These are phyloP conservation scores for Enoplosus armatus DNA, from an alignment of 2,797 vertebrate species.

Conservation along the genomic window DNA sequence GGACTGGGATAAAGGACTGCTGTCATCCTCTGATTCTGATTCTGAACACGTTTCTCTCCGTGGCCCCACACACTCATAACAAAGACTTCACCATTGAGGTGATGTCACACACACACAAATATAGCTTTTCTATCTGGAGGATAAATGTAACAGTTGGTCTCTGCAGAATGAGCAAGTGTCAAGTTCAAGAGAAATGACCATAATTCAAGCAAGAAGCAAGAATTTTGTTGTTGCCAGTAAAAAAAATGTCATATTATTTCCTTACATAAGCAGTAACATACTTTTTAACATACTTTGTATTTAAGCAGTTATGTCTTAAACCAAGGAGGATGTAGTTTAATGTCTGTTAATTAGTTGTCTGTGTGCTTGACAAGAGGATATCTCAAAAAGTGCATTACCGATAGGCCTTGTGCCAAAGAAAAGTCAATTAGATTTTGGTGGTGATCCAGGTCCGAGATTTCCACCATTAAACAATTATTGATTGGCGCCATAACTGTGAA, in stretches of 20 bases:
- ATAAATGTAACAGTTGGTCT: not conserved
- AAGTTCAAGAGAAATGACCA: not conserved
- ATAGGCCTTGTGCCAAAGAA: conserved; percentile 10
- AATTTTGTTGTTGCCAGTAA: not conserved
- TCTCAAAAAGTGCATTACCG: not conserved
- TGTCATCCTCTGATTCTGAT: no score
- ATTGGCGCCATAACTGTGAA: conserved; percentile 41
- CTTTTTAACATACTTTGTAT: not conserved
- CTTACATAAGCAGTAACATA: not conserved
- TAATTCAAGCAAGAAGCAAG: not conserved
- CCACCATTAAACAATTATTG: conserved; percentile 46
- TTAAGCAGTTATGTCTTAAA: not conserved
- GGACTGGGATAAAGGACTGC: no score
- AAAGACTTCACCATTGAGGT: no score
- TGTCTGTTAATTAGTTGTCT: not conserved
- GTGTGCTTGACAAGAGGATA: not conserved
- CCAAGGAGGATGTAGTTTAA: not conserved
- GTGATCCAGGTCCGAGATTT: conserved; percentile 31
- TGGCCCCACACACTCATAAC: no score
- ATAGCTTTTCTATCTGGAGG: not conserved
- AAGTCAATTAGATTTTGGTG: conserved; percentile 41
- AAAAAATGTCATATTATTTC: not conserved
- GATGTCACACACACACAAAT: no score
- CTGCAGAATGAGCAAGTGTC: not conserved
- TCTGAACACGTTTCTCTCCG: no score